Evolutionary conservation across 2,113 vertebrate genomes (phyloP).

Genomic region (Bostrychus sinensis): DNA sequence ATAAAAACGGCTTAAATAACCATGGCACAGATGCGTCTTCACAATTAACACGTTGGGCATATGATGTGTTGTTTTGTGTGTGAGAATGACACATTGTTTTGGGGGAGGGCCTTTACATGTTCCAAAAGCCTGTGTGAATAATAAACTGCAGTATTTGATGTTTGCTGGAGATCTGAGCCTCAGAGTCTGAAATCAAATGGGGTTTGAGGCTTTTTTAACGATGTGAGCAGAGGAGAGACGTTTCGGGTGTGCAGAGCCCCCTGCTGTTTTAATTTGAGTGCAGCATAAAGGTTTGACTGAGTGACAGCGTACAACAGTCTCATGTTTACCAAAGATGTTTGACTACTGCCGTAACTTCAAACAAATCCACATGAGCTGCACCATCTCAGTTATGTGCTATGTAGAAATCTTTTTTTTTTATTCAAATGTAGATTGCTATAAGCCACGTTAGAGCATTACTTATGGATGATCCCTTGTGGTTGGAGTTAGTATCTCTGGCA

Average conservation of each 20-base stretch:
- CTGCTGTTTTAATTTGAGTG: slow-evolving; percentile 43
- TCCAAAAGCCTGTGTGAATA: slow-evolving; percentile 14
- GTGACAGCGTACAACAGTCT: slow-evolving; percentile 43
- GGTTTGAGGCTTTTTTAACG: slow-evolving; percentile 13
- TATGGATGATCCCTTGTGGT: no score
- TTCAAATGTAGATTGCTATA: slow-evolving; percentile 38
- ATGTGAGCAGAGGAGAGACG: not conserved
- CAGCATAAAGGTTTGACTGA: slow-evolving; percentile 27
- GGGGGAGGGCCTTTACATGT: slow-evolving; percentile 18
- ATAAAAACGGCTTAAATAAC: not conserved
- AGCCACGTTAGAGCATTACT: no score
- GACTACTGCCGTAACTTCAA: slow-evolving; percentile 21
- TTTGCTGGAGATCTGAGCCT: slow-evolving; percentile 3
- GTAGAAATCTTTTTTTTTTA: slow-evolving; percentile 34
- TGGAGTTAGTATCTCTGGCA: no score
- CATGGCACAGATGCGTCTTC: slow-evolving; percentile 16
- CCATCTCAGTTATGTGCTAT: not conserved
- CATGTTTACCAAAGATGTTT: slow-evolving; percentile 51
- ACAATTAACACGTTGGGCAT: slow-evolving; percentile 27
- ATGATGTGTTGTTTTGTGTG: slow-evolving; percentile 17
- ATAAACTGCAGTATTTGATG: slow-evolving; percentile 15
- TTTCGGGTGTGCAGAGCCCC: slow-evolving; percentile 25
- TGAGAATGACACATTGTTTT: slow-evolving; percentile 25
- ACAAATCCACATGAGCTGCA: slow-evolving; percentile 9
- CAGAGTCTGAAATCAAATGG: slow-evolving; percentile 5